Base-by-base conservation (phyloP, 1,140 invertebrate species). In the Ceratitis capitata region DNA sequence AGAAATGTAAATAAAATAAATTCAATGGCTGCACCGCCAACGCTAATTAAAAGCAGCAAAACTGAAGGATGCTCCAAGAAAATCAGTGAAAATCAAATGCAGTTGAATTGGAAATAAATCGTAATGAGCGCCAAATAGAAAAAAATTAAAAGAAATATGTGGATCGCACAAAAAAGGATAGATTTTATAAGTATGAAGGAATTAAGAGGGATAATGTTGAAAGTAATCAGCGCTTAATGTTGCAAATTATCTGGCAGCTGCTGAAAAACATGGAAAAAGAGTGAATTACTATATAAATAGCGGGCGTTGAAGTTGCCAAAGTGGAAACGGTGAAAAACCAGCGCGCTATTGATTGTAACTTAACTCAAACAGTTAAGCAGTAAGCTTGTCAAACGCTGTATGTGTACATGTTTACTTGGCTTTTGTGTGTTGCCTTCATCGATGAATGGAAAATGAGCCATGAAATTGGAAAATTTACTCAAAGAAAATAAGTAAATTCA, bases 1-100 rank as follows among this genome's bases (percentile, higher is more conserved):
- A 47, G 39, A 74, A 74, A 45, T 45, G n/a, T 26, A n/a, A n/a
- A 87, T 86, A 58, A 86, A 83, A 29, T 29, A 26, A 42, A 45
- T 78, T 42, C 19, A 23, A 78, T 26, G n/a, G 5, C 5, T 9
- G 69, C 39, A 45, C 19, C 51, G 51, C 10, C 39, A 78, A 45
- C 69, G 69, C 69, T 78, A 78, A 78, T 78, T 78, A 78, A 78
- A 78, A 78, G 69, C 69, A 78, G 69, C 39, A 42, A 5, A 78
- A 78, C 69, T 78, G 35, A 45, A 78, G 69, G 69, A 78, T 78
- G 69, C 69, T 78, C 69, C 39, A 45, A 39, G 19, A 78, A 78
- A 78, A 78, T 78, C 69, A 78, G 69, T 78, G 69, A 42, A 45
- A 78, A 78, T 78, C 69, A 78, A 78, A 16, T 23, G 69, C 69